Base-by-base conservation (phyloP, 2,113 vertebrate species). In the Trogon melanurus region DNA sequence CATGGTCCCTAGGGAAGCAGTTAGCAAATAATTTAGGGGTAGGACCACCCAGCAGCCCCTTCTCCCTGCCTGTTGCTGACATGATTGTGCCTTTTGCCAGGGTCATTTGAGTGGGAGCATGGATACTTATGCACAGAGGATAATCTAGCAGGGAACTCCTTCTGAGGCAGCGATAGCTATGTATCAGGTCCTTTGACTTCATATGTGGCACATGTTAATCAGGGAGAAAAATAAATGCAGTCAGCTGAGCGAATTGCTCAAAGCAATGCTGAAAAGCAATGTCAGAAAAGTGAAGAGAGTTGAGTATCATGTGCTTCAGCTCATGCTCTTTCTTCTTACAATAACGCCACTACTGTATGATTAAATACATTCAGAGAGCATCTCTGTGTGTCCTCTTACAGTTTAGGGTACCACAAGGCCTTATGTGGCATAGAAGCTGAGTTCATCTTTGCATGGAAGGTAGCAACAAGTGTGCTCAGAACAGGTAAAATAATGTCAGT, bases 31-130 rank as follows among this genome's bases (percentile, higher is more conserved):
- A 93, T 82, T 96, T 88, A 94, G 83, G 38, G 18, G 7, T 66
- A 65, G 48, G 93, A 95, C 91, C 93, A 94, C 92, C 92, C 92
- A 85, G 76, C 69, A 84, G 47, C 50, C 53, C n/a, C 69, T 88
- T 95, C 81, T 73, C 71, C 53, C 34, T 45, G 21, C 79, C 34
- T 62, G 50, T 64, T 61, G 34, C 56, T 79, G 86, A 67, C 19
- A 4, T 22, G 38, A 60, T 15, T 11, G 47, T 72, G 58, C 27
- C 66, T 50, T 36, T 61, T 67, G 47, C 34, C 20, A 30, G 34
- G 34, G 22, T 53, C 51, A 38, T 41, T 51, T 14, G 10, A 1
- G 2, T 50, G 67, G 61, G 34, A 86, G 25, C 19, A 23, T 0
- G 1, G 53, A 45, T 30, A 34, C 2, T 2, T 23, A 13, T 5